phyloP scores from a whole-genome alignment of 2,113 vertebrate species.

The Cyprinodon tularosa region DNA sequence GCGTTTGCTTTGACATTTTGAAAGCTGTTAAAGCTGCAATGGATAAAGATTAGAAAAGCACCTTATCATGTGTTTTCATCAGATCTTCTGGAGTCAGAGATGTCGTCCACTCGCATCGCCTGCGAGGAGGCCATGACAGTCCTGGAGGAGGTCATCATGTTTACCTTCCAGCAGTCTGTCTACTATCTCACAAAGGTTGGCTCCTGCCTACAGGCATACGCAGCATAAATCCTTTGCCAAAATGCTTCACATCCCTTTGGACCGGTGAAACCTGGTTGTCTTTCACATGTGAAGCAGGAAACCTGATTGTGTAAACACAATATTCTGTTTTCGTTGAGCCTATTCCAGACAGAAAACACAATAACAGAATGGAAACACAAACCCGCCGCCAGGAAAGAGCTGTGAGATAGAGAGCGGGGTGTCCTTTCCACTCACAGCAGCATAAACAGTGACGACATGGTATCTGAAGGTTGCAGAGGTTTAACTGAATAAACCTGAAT shows the following conservation, averaged over 20 bases:
- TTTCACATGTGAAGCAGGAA: conserved; percentile 61
- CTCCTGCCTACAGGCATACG: neutral
- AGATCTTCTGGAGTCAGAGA: conserved; percentile 70
- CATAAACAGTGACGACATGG: conserved; percentile 48
- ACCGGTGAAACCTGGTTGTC: conserved; percentile 10
- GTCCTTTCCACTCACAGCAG: conserved; percentile 46
- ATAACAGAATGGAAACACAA: conserved; percentile 54
- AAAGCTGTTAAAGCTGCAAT: neutral
- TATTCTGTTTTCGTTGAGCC: conserved; percentile 57
- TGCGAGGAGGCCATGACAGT: conserved; percentile 84
- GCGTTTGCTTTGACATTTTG: neutral
- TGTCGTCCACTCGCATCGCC: conserved; percentile 70
- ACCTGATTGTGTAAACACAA: conserved; percentile 49
- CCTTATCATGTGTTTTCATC: conserved; percentile 1
- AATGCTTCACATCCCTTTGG: neutral
- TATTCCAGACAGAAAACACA: conserved; percentile 59
- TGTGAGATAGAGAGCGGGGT: conserved; percentile 40
- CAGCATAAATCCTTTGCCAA: conserved; percentile 9
- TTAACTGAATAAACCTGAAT: conserved; percentile 13
- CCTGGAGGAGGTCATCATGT: conserved; percentile 85
- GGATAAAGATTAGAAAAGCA: neutral
- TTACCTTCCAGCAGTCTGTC: conserved; percentile 85
- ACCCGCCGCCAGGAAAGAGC: conserved; percentile 45
- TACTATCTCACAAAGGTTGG: conserved; percentile 84
- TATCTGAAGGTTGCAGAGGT: conserved; percentile 30